These are phyloP conservation scores for Odontesthes bonariensis DNA, from an alignment of 2,113 vertebrate species.

Conservation along the genomic window DNA sequence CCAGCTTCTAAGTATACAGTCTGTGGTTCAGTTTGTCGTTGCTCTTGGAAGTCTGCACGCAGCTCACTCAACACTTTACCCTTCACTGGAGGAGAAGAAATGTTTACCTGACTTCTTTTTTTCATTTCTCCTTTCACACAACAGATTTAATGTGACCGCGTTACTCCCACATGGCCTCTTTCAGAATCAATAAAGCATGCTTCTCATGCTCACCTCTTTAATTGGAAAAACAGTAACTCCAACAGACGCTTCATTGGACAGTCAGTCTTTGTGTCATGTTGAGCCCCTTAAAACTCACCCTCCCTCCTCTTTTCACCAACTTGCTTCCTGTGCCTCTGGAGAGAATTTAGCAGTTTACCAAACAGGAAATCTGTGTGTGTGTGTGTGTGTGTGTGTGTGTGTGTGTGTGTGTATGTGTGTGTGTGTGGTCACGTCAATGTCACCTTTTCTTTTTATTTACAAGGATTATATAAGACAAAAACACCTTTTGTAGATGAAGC, in stretches of 20 bases:
- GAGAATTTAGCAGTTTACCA: conserved; percentile 47
- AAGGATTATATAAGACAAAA: conserved; percentile 4
- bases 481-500: conserved; percentile 8
- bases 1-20: conserved; percentile 22
- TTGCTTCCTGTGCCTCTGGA: conserved; percentile 57
- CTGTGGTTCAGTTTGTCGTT: conserved; percentile 22
- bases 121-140: background rate
- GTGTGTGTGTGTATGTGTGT: background rate
- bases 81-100: background rate
- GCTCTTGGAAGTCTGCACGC: conserved; percentile 15
- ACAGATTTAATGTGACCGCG: background rate
- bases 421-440: conserved; percentile 12
- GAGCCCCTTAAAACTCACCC: conserved; percentile 17
- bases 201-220: background rate
- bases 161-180: background rate
- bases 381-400: background rate
- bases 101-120: background rate
- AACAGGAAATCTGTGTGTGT: conserved; percentile 69
- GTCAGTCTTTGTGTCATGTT: conserved; percentile 30
- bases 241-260: background rate
- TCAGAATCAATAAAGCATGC: too few relatives aligned
- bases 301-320: conserved; percentile 2
- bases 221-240: conserved; percentile 17
- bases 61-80: conserved; percentile 23
- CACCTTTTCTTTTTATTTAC: conserved; percentile 31